A percentile compares a stretch with the other conserved stretches of the same genome.
Evolutionary conservation across 2,113 vertebrate genomes (phyloP).

Genomic region (Menura novaehollandiae): DNA sequence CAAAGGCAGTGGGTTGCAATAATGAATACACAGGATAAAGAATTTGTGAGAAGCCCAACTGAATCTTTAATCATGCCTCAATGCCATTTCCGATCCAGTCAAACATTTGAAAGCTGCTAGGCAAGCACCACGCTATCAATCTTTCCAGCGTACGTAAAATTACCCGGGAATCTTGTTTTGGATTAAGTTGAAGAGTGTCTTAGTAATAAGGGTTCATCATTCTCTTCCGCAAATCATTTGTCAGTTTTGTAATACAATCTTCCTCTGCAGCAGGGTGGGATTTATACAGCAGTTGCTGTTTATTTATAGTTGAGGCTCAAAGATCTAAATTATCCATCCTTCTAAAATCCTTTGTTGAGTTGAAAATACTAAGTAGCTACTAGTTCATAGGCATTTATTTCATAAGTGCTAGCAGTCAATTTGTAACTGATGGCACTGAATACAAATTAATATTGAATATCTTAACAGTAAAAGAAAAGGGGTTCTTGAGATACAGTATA

Average conservation of each 20-base stretch:
- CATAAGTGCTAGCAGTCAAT: slow-evolving; percentile 57
- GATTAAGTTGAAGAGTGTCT: slow-evolving; percentile 73
- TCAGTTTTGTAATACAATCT: slow-evolving; percentile 61
- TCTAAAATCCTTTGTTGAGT: slow-evolving; percentile 47
- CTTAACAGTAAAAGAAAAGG: slow-evolving; percentile 47
- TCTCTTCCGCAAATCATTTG: slow-evolving; percentile 70
- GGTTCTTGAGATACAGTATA: slow-evolving; percentile 3
- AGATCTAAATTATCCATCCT: slow-evolving; percentile 61
- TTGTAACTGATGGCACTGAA: slow-evolving; percentile 45
- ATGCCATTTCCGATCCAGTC: slow-evolving; percentile 58
- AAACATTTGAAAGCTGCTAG: slow-evolving; percentile 69
- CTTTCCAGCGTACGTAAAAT: slow-evolving; percentile 58
- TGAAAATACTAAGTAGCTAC: slow-evolving; percentile 55
- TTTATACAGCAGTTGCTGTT: slow-evolving; percentile 49
- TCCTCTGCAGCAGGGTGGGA: slow-evolving; percentile 42
- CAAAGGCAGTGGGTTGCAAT: slow-evolving; percentile 58
- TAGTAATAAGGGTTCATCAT: slow-evolving; percentile 71
- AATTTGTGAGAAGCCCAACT: slow-evolving; percentile 57
- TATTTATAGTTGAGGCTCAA: slow-evolving; percentile 49
- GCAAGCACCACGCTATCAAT: slow-evolving; percentile 61
- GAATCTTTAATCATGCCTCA: slow-evolving; percentile 57
- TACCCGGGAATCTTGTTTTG: slow-evolving; percentile 70
- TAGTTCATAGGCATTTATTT: slow-evolving; percentile 59
- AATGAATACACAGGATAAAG: slow-evolving; percentile 53
- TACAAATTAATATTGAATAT: slow-evolving; percentile 65